These are phyloP conservation scores for Dolichopus griseipennis DNA, from an alignment of 2,888 invertebrate genomes.

Conservation along the genomic window DNA sequence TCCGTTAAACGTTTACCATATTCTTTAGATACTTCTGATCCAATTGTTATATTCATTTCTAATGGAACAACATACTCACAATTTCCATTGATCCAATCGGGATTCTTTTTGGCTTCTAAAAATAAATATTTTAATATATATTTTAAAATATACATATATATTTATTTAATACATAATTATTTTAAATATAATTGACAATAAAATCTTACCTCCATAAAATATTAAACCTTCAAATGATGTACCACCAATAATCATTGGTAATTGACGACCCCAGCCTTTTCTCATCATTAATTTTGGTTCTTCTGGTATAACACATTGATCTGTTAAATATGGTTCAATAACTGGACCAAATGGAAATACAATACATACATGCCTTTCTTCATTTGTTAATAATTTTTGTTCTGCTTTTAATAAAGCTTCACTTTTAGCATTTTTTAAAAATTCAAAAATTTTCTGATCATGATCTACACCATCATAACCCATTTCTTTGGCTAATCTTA, in stretches of 20 bases:
- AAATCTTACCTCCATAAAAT: constrained; percentile 29
- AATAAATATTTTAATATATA: neutral
- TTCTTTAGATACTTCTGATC: neutral
- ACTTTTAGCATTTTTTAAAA: constrained; percentile 36
- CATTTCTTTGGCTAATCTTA: constrained; percentile 35
- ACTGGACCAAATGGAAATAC: constrained; percentile 37
- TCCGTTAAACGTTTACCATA: neutral
- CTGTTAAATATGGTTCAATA: constrained; percentile 35
- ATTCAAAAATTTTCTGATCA: constrained; percentile 36
- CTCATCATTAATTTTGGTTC: constrained; percentile 38
- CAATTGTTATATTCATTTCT: neutral
- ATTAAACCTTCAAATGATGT: constrained; percentile 40
- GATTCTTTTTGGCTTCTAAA: constrained; percentile 12
- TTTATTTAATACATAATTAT: too few relatives aligned
- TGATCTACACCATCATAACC: constrained; percentile 35
- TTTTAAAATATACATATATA: too few relatives aligned
- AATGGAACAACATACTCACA: neutral
- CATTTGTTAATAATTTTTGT: constrained; percentile 35
- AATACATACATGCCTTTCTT: constrained; percentile 34
- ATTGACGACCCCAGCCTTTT: constrained; percentile 37
- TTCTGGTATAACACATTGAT: constrained; percentile 36
- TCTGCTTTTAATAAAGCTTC: constrained; percentile 36
- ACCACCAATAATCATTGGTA: constrained; percentile 40
- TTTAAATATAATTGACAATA: too few relatives aligned
- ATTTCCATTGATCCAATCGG: neutral